Evolutionary conservation across 2,797 vertebrate species (phyloP).

Genomic region (Oophaga sylvatica): DNA sequence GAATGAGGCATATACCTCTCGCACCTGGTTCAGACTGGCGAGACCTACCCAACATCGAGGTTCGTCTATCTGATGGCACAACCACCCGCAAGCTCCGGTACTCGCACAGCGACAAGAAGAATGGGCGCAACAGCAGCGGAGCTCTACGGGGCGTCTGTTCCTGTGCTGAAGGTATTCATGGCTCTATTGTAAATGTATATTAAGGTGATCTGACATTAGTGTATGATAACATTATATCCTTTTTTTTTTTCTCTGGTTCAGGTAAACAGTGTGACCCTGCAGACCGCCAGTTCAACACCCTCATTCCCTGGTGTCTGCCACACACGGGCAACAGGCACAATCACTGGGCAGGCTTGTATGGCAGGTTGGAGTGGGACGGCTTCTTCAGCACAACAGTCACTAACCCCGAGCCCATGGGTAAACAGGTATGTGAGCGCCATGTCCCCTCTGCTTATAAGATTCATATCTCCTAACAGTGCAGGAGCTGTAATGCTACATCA

Average conservation of each 20-base stretch:
- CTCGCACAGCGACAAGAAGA: constrained; percentile 87
- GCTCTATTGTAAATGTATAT: too few species aligned
- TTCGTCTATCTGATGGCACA: constrained; percentile 87
- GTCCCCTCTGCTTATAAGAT: neutral
- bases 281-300: constrained; percentile 92
- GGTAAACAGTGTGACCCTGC: constrained; percentile 88
- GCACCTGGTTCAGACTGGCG: constrained; percentile 95
- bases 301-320: constrained; percentile 96
- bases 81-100: constrained; percentile 89
- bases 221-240: neutral
- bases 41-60: constrained; percentile 94
- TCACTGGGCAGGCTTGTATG: constrained; percentile 96
- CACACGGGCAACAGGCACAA: constrained; percentile 98
- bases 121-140: constrained; percentile 83
- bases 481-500: too few species aligned
- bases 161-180: constrained; percentile 83
- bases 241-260: constrained; percentile 30
- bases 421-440: constrained; percentile 78
- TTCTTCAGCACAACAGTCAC: constrained; percentile 99
- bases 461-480: too few species aligned
- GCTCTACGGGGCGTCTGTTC: constrained; percentile 89
- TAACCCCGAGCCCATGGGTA: constrained; percentile 98
- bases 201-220: too few species aligned
- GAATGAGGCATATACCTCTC: constrained; percentile 94
- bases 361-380: constrained; percentile 94